These are phyloP conservation scores for Drosophila falleni DNA, from an alignment of 2,888 invertebrate species.

Conservation along the genomic window DNA sequence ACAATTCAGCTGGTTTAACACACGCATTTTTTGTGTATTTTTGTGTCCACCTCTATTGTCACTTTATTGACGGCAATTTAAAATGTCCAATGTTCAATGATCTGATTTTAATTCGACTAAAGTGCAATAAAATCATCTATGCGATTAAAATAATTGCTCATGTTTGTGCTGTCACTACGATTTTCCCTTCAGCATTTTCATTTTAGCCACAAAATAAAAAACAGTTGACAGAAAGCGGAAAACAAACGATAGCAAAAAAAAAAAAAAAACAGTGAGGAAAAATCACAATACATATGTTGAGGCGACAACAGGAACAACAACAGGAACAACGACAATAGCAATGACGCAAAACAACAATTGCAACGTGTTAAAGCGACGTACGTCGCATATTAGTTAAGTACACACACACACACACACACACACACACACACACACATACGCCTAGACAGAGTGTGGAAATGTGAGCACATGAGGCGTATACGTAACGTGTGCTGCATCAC, in stretches of 20 bases:
- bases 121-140: conserved; percentile 19
- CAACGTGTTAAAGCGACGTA: conserved; percentile 63
- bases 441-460: conserved; percentile 19
- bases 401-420: conserved; percentile 32
- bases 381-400: conserved; percentile 64
- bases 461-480: conserved; percentile 49
- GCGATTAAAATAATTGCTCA: conserved; percentile 32
- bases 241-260: conserved; percentile 6
- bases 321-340: conserved; percentile 17
- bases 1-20: not conserved
- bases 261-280: conserved; percentile 8
- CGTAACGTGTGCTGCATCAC: conserved; percentile 45
- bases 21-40: not conserved
- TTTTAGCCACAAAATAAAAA: conserved; percentile 29
- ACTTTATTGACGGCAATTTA: conserved; percentile 5
- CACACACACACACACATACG: conserved; percentile 31
- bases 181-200: conserved; percentile 25
- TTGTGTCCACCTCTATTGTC: conserved; percentile 10
- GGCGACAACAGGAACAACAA: conserved; percentile 19
- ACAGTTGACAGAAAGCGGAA: not conserved
- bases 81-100: conserved; percentile 6
- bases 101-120: conserved; percentile 12
- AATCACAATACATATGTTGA: conserved; percentile 49
- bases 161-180: conserved; percentile 12
- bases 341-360: conserved; percentile 49